Evolutionary conservation across 2,113 vertebrate genomes (phyloP).

Genomic region (Oryzias javanicus): DNA sequence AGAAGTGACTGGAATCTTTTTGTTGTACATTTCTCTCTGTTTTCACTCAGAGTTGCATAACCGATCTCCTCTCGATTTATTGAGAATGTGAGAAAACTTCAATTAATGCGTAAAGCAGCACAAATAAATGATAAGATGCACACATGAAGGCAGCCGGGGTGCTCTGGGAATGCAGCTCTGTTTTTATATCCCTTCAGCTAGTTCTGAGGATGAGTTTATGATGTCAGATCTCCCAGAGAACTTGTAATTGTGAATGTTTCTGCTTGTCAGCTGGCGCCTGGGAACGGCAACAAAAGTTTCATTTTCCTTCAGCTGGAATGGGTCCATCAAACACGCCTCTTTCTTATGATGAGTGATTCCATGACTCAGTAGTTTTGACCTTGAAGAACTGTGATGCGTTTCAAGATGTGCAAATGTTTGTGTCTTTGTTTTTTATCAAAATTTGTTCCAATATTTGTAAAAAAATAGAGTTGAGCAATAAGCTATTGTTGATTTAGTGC

Average conservation of each 20-base stretch:
- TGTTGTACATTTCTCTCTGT: too few species aligned
- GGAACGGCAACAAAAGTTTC: background rate
- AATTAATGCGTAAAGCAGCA: background rate
- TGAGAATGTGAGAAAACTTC: background rate
- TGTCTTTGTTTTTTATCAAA: too few species aligned
- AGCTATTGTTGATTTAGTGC: too few species aligned
- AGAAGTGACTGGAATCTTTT: too few species aligned
- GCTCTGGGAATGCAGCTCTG: conserved; percentile 1
- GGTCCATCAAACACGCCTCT: too few species aligned
- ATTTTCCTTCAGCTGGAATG: conserved; percentile 2
- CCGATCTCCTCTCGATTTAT: background rate
- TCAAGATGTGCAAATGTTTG: too few species aligned
- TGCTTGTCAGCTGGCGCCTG: background rate
- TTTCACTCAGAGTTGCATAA: background rate
- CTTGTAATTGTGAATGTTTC: background rate
- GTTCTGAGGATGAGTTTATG: conserved; percentile 4
- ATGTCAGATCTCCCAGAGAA: conserved; percentile 7
- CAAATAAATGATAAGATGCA: background rate
- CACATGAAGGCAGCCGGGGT: background rate
- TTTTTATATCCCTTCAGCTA: background rate
- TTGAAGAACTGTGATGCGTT: too few species aligned
- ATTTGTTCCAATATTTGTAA: too few species aligned
- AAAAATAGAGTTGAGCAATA: too few species aligned
- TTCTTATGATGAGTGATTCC: too few species aligned
- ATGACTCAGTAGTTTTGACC: too few species aligned